These are phyloP conservation scores for Serinus canaria DNA, from an alignment of 2,113 vertebrate species.

Conservation along the genomic window DNA sequence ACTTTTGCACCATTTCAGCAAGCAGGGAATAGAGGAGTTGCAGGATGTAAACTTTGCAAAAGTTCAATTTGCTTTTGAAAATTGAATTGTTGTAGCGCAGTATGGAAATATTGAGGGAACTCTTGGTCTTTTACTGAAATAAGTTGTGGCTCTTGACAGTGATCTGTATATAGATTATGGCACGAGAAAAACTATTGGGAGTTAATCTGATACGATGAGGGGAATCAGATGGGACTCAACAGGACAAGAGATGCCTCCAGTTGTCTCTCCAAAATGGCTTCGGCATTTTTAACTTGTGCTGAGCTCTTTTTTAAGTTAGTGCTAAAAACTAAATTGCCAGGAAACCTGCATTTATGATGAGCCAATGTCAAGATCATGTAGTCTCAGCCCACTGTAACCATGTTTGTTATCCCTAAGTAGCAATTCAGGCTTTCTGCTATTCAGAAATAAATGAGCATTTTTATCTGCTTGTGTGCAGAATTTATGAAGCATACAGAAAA, in stretches of 20 bases:
- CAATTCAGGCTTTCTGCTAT: neutral
- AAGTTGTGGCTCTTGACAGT: neutral
- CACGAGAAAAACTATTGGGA: neutral
- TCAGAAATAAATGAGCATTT: slow-evolving; percentile 11
- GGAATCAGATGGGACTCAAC: neutral
- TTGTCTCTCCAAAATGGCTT: neutral
- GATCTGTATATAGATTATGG: neutral
- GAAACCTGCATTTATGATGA: neutral
- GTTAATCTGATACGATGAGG: neutral
- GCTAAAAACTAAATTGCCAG: neutral
- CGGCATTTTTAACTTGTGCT: neutral
- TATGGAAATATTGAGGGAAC: neutral
- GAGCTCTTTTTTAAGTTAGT: neutral
- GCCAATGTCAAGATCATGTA: neutral
- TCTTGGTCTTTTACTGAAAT: neutral
- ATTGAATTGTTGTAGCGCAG: neutral
- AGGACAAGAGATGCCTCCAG: neutral
- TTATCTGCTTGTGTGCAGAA: slow-evolving; percentile 8
- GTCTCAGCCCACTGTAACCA: neutral
- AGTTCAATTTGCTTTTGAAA: neutral
- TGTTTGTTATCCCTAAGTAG: neutral
- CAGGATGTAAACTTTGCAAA: neutral
- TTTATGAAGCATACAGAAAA: neutral
- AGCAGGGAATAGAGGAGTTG: neutral
- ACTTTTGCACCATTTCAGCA: neutral